phyloP scores from a whole-genome alignment of 2,113 vertebrate species.

The Sturnus vulgaris region DNA sequence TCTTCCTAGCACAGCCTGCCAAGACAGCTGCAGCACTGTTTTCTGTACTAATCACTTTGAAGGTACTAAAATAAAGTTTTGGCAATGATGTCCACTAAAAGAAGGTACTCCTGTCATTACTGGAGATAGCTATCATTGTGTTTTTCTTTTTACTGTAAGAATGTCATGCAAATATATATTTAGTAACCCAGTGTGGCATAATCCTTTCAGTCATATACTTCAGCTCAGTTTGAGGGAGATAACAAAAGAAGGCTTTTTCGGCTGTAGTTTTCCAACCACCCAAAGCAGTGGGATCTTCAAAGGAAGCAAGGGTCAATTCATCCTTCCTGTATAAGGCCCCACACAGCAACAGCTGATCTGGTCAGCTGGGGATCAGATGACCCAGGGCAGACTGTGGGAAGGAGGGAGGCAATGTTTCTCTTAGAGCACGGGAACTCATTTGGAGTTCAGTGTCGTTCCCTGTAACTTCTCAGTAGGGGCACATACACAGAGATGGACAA shows the following conservation, averaged over 20 bases:
- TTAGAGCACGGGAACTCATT: neutral
- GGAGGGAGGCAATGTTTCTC: neutral
- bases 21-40: constrained; percentile 2
- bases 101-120: neutral
- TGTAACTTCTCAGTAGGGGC: neutral
- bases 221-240: neutral
- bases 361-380: constrained; percentile 39
- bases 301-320: neutral
- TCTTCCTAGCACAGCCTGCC: constrained; percentile 1
- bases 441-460: neutral
- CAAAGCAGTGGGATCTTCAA: neutral
- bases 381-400: neutral
- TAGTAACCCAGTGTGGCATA: neutral
- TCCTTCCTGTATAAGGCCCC: neutral
- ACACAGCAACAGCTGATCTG: neutral
- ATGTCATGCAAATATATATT: neutral
- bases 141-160: neutral
- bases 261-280: neutral
- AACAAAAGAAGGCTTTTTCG: neutral
- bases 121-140: neutral
- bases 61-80: constrained; percentile 26
- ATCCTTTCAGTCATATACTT: neutral
- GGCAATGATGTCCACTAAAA: neutral
- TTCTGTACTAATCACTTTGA: neutral
- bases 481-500: neutral